These are phyloP conservation scores for Plebejus melissa DNA, from an alignment of 2,888 invertebrate genomes.

Conservation along the genomic window DNA sequence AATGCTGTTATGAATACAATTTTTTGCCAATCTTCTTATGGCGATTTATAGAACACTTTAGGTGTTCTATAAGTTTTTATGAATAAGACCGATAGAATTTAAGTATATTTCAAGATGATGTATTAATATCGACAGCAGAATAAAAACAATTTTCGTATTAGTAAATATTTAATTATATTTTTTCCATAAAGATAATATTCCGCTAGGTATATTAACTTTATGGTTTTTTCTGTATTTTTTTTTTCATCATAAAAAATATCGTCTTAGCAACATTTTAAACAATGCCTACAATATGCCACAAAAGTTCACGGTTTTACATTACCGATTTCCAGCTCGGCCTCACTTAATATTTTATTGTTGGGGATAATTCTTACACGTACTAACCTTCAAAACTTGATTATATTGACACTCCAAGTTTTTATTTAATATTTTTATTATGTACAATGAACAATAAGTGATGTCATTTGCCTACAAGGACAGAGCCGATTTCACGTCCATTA, in stretches of 20 bases:
- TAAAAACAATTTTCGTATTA: too few relatives aligned
- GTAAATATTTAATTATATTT: too few relatives aligned
- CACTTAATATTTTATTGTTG: constrained; percentile 10
- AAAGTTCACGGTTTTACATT: constrained; percentile 13
- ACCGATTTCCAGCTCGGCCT: neutral
- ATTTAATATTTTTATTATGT: constrained; percentile 26
- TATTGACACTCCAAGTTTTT: constrained; percentile 25
- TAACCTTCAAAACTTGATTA: constrained; percentile 26
- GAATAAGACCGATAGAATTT: neutral
- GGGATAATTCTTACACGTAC: constrained; percentile 12
- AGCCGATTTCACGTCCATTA: constrained; percentile 18
- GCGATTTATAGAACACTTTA: too few relatives aligned
- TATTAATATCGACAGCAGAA: too few relatives aligned
- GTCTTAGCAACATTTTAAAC: neutral
- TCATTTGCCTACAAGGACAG: constrained; percentile 21
- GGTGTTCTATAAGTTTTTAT: too few relatives aligned
- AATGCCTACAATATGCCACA: neutral
- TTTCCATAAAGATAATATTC: too few relatives aligned
- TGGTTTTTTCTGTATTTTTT: neutral
- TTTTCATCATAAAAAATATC: neutral
- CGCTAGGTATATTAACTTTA: too few relatives aligned
- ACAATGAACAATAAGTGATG: constrained; percentile 28
- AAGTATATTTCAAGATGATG: too few relatives aligned
- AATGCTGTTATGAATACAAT: too few relatives aligned
- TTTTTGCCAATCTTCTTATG: too few relatives aligned